These are phyloP conservation scores for Protobothrops mucrosquamatus DNA, from an alignment of 2,113 vertebrate genomes.

Conservation along the genomic window DNA sequence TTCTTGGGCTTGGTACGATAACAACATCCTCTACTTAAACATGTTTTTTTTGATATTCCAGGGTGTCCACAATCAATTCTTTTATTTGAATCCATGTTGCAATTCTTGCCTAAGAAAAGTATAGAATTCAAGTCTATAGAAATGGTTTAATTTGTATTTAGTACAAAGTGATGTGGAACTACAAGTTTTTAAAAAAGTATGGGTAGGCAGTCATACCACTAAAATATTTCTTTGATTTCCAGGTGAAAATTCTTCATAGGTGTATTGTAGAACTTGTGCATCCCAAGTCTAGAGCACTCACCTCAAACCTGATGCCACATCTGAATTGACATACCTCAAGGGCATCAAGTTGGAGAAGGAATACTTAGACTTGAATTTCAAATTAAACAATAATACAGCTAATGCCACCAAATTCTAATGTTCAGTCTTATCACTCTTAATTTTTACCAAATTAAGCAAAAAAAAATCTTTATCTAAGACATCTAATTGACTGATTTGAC, in stretches of 20 bases:
- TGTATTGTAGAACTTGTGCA: neutral
- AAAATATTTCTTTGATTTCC: neutral
- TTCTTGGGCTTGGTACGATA: fast-evolving
- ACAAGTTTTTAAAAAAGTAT: neutral
- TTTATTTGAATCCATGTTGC: neutral
- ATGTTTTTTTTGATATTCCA: fast-evolving
- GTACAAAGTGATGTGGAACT: neutral
- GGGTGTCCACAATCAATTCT: neutral
- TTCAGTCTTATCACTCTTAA: neutral
- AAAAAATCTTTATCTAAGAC: neutral
- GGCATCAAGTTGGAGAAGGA: neutral
- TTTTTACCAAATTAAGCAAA: neutral
- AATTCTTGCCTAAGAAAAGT: neutral
- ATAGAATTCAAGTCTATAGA: neutral
- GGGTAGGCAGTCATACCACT: neutral
- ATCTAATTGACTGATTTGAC: neutral
- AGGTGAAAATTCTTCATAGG: neutral
- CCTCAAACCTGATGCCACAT: neutral
- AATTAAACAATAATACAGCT: neutral
- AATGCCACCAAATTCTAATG: neutral
- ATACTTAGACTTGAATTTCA: neutral
- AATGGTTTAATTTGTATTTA: neutral
- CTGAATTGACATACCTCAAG: neutral
- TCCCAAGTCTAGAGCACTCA: neutral
- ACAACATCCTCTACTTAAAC: neutral